These are phyloP conservation scores for Bubo scandiacus DNA, from an alignment of 2,113 vertebrate genomes.

Conservation along the genomic window DNA sequence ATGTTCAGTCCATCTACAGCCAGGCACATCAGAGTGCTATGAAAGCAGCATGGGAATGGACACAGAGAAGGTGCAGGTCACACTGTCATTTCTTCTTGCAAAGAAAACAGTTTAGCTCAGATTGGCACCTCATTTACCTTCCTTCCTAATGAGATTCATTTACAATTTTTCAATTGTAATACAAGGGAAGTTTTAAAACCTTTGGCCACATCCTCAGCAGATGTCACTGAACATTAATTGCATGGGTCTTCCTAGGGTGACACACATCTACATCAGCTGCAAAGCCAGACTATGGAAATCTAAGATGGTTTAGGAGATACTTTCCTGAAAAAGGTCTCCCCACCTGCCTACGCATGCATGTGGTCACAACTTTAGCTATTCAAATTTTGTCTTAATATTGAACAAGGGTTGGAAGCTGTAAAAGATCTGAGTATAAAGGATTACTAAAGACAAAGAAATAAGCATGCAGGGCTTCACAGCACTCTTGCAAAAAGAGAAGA, in stretches of 20 bases:
- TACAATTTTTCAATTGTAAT: neutral
- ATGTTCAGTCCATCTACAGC: neutral
- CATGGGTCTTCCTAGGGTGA: neutral
- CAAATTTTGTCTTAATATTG: neutral
- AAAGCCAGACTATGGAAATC: neutral
- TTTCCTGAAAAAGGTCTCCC: neutral
- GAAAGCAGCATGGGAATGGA: neutral
- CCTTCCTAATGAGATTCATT: neutral
- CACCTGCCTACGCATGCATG: neutral
- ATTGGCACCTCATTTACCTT: neutral
- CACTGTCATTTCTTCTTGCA: neutral
- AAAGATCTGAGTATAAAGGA: neutral
- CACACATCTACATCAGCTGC: neutral
- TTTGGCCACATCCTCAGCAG: neutral
- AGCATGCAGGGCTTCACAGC: accelerated
- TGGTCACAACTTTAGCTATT: neutral
- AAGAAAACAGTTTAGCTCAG: neutral
- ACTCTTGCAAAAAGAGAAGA: neutral
- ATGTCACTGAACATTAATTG: neutral
- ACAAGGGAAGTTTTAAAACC: neutral
- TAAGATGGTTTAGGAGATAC: neutral
- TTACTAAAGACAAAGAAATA: neutral
- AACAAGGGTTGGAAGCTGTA: neutral
- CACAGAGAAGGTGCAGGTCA: neutral
- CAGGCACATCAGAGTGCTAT: neutral